Evolutionary conservation across 23 tunicate genomes (phyloP), one percentile per base, ranked within the genome.

Genomic region (Styela clava): DNA sequence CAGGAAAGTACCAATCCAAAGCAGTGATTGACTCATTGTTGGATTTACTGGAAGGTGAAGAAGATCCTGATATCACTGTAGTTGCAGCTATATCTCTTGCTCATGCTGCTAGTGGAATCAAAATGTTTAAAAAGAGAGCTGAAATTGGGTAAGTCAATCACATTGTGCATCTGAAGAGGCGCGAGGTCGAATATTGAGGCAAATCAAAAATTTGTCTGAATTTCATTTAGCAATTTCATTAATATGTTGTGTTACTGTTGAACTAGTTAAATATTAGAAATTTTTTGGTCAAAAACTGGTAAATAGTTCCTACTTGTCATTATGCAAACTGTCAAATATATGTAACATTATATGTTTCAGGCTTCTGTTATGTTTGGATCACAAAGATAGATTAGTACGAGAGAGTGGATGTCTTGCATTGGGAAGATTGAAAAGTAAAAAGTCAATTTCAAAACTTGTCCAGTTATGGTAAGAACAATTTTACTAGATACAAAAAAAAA

Each of bases 351-450:
- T 70, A 20, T 68, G 21, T 69, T 27, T 62, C 33, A 88, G 93
- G 24, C 74, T 89, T 52, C 79, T 85, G 68, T 63, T 74, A 30
- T 89, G 95, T 51, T 74, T 89, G 64, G 68, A 73, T 24, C 84
- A 80, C 64, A 78, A 81, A 31, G 95, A 89, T 63, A 78, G 95
- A 27, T 35, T 89, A 52, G 95, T 89, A 2, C 82, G 95, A 67
- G 95, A 89, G 34, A 89, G 95, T 76, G 95, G 95, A 3, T 89
- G 95, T 74, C 83, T 89, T 28, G 95, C 95, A 3, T 69, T 89
- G 73, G 95, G 95, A 34, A 63, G 95, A 56, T 79, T 89, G 86
- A 89, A 89, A 63, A 89, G 95, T 78, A 89, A 80, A 74, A 63
- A 68, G 2, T 84, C 95, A 24, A 85, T 89, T 3, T 35, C 69